Conservation (phyloP, 1,140 invertebrate species). For the Lepidurus couesii region DNA sequence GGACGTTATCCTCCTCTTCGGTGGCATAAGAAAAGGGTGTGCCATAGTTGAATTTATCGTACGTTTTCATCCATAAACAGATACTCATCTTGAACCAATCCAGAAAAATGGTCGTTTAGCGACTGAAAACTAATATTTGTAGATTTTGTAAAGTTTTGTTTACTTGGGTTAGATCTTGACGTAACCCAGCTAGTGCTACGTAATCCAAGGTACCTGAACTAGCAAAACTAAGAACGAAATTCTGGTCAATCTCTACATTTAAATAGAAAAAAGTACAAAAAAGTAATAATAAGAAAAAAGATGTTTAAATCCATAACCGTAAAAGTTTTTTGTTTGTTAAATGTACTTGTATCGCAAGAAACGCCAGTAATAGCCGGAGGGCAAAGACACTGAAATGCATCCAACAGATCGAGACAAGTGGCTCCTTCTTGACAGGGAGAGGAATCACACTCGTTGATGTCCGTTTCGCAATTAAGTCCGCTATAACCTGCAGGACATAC, state of each 20-base stretch:
- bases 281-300: neutral
- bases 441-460: constrained; percentile 72
- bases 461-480: constrained; percentile 71
- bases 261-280: constrained; percentile 7
- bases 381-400: constrained; percentile 49
- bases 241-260: constrained; percentile 37
- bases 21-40: constrained; percentile 64
- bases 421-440: constrained; percentile 49
- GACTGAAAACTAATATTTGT: too few relatives aligned
- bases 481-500: constrained; percentile 89
- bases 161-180: constrained; percentile 34
- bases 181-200: constrained; percentile 46
- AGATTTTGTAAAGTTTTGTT: neutral
- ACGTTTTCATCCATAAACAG: constrained; percentile 61
- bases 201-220: constrained; percentile 52
- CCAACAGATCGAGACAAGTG: constrained; percentile 55
- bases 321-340: neutral
- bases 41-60: constrained; percentile 61
- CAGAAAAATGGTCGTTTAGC: neutral
- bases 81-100: constrained; percentile 49
- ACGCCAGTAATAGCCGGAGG: constrained; percentile 49
- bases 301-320: neutral
- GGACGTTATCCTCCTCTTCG: constrained; percentile 53
- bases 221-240: constrained; percentile 53
- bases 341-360: constrained; percentile 30